phyloP scores from a whole-genome alignment of 2,797 vertebrate species.

The Geotria australis region DNA sequence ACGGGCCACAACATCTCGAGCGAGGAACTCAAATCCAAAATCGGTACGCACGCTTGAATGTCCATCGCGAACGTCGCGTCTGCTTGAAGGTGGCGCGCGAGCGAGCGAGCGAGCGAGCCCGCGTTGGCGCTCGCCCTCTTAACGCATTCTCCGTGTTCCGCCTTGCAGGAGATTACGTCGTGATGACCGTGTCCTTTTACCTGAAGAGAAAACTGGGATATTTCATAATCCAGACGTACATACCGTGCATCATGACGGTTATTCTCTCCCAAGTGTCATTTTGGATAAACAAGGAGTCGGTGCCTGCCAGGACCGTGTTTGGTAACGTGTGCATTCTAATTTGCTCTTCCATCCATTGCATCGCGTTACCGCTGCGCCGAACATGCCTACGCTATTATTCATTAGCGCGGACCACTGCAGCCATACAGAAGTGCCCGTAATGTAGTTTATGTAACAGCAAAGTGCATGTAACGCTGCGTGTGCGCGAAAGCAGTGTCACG shows the following conservation, averaged over 20 bases:
- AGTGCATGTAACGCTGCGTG: no score
- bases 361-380: no score
- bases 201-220: slow-evolving; percentile 95
- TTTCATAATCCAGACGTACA: slow-evolving; percentile 98
- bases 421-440: no score
- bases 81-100: neutral
- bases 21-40: slow-evolving; percentile 27
- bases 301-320: slow-evolving; percentile 87
- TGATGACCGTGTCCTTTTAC: slow-evolving; percentile 93
- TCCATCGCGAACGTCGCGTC: neutral
- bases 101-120: no score
- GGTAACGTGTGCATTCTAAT: slow-evolving; percentile 18
- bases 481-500: no score
- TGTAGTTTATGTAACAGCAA: no score
- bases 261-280: slow-evolving; percentile 99
- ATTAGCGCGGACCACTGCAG: no score
- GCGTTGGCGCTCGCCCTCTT: no score
- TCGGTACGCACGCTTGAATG: slow-evolving; percentile 12
- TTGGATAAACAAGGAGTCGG: slow-evolving; percentile 99
- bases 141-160: slow-evolving; percentile 5
- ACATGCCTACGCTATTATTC: no score
- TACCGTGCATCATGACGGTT: slow-evolving; percentile 98
- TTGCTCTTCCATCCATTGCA: slow-evolving; percentile 1
- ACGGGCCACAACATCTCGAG: slow-evolving; percentile 34
- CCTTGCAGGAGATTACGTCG: slow-evolving; percentile 71